Evolutionary conservation across 92 coral and sea anemone species (phyloP).

Genomic region (Zoanthus gigantus): DNA sequence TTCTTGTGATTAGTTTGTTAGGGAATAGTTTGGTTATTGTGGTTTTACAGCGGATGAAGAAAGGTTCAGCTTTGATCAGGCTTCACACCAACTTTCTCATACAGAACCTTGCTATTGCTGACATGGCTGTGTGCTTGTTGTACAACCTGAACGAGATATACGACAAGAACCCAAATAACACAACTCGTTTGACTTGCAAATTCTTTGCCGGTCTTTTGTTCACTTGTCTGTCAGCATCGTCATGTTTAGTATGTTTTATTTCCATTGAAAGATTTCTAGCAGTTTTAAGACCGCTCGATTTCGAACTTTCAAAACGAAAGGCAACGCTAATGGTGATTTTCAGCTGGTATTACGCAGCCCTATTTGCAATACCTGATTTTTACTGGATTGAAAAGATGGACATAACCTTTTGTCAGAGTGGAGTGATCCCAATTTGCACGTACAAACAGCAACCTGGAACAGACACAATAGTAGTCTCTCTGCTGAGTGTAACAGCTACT

Average conservation of each 20-base stretch:
- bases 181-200: constrained; percentile 70
- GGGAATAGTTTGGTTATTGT: constrained; percentile 80
- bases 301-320: constrained; percentile 63
- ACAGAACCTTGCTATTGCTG: constrained; percentile 80
- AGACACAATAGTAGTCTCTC: constrained; percentile 57
- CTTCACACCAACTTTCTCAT: constrained; percentile 76
- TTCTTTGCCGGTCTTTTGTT: constrained; percentile 77
- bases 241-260: constrained; percentile 80
- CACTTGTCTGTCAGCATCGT: constrained; percentile 72
- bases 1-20: constrained; percentile 68
- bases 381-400: constrained; percentile 70
- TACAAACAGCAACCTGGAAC: constrained; percentile 70
- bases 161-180: constrained; percentile 60
- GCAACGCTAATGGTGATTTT: constrained; percentile 76
- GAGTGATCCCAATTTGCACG: constrained; percentile 61
- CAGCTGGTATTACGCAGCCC: constrained; percentile 84
- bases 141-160: constrained; percentile 79
- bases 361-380: constrained; percentile 80
- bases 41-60: constrained; percentile 79
- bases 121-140: constrained; percentile 80
- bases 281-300: constrained; percentile 86
- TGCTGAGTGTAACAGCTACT: constrained; percentile 70
- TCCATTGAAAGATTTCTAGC: constrained; percentile 92
- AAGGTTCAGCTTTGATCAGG: constrained; percentile 46
- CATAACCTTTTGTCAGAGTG: constrained; percentile 63